Evolutionary conservation across 1,140 invertebrate species (phyloP).

Genomic region (Lordiphosa clarofinis): DNA sequence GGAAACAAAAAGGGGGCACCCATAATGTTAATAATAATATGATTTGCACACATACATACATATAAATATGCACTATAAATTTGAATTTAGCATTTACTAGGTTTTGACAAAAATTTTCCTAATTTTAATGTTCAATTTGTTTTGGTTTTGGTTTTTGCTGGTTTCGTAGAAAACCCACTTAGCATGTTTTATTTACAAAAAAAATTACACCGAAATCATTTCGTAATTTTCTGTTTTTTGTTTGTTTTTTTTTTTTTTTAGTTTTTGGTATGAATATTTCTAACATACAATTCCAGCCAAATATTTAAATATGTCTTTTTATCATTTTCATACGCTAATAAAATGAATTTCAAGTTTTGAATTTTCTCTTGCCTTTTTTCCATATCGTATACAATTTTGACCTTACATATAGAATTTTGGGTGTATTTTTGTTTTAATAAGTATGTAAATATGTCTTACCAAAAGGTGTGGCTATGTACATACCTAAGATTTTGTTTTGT

Average conservation of each 20-base stretch:
- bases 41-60: constrained; percentile 59
- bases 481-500: background rate
- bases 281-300: constrained; percentile 36
- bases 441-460: constrained; percentile 2
- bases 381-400: constrained; percentile 68
- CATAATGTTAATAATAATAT: constrained; percentile 55
- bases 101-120: constrained; percentile 74
- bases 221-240: constrained; percentile 43
- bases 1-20: constrained; percentile 40
- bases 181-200: constrained; percentile 56
- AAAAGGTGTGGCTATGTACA: no score
- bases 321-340: no score
- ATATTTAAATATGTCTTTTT: constrained; percentile 15
- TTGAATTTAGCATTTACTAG: constrained; percentile 76
- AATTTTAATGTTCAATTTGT: constrained; percentile 56
- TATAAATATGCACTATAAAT: constrained; percentile 68
- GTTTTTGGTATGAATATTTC: constrained; percentile 10
- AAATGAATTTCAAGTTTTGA: background rate
- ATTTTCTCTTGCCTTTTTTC: constrained; percentile 14
- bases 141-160: constrained; percentile 21
- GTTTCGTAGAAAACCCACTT: background rate
- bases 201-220: constrained; percentile 48
- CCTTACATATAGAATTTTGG: constrained; percentile 45
- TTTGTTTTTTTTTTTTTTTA: constrained; percentile 23
- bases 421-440: constrained; percentile 25